phyloP scores from a whole-genome alignment of 2,113 vertebrate species.

The Gallinago paraguaiae region DNA sequence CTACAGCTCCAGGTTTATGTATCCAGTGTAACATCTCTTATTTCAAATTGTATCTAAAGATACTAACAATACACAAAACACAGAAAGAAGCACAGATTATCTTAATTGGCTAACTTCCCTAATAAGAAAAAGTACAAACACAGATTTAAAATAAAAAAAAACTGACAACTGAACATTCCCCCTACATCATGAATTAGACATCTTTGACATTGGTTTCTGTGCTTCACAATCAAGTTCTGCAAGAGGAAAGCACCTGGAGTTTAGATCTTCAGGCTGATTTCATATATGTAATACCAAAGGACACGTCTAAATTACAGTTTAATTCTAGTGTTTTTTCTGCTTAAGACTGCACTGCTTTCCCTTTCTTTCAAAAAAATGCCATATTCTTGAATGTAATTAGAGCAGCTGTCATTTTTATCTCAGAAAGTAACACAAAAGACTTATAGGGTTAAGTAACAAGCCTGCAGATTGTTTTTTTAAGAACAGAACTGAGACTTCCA shows the following conservation, averaged over 20 bases:
- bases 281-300: neutral
- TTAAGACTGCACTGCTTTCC: neutral
- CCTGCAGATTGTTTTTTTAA: neutral
- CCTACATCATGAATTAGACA: neutral
- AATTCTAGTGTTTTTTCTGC: neutral
- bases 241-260: neutral
- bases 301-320: neutral
- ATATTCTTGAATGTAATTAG: neutral
- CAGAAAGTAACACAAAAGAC: neutral
- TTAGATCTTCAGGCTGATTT: neutral
- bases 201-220: neutral
- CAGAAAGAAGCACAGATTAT: neutral
- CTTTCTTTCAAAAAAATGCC: neutral
- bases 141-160: neutral
- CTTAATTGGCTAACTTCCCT: neutral
- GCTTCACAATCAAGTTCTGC: neutral
- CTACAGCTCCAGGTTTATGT: neutral
- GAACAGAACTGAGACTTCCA: neutral
- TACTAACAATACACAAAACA: neutral
- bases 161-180: neutral
- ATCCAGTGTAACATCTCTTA: neutral
- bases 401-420: neutral
- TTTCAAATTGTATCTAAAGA: neutral
- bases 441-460: neutral
- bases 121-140: neutral